Percentiles rank a stretch among this genome's conserved stretches.
Evolutionary conservation across 2,797 vertebrate genomes (phyloP).

Genomic region (Cuculus canorus): DNA sequence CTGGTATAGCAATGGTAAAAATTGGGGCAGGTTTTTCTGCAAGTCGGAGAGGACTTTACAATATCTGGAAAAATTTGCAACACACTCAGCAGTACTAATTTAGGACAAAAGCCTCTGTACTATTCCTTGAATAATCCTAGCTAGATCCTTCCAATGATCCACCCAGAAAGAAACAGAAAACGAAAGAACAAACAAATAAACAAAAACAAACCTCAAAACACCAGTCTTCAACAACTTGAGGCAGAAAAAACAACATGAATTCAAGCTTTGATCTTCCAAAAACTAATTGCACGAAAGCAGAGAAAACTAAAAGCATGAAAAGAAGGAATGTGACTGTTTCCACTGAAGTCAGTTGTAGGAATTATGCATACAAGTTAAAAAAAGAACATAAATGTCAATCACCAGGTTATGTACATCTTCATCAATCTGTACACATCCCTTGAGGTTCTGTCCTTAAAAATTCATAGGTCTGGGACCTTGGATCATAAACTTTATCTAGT

Average conservation of each 20-base stretch:
- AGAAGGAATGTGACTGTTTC: constrained; percentile 16
- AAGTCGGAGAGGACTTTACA: background rate
- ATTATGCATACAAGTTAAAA: constrained; percentile 31
- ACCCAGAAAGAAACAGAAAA: background rate
- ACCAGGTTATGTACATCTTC: constrained; percentile 10
- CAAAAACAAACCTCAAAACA: constrained; percentile 13
- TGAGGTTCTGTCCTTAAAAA: constrained; percentile 49
- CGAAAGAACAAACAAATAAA: background rate
- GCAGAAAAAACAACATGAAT: background rate
- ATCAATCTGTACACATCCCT: constrained; percentile 7
- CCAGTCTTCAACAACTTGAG: constrained; percentile 4
- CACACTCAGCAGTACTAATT: rapidly evolving
- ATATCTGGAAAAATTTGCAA: background rate
- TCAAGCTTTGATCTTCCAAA: constrained; percentile 57
- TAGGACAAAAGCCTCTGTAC: background rate
- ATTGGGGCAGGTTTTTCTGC: background rate
- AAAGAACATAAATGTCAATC: constrained; percentile 42
- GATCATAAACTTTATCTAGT: constrained; percentile 35
- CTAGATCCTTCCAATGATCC: background rate
- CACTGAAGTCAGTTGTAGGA: constrained; percentile 34
- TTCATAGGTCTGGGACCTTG: background rate
- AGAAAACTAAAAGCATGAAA: constrained; percentile 52
- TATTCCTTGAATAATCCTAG: background rate
- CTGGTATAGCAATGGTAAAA: background rate
- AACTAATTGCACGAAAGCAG: constrained; percentile 14